A percentile compares a stretch with the other conserved stretches of the same genome.
Evolutionary conservation across 92 coral and sea anemone species (phyloP).

Genomic region (Umimayanthus kanabou): DNA sequence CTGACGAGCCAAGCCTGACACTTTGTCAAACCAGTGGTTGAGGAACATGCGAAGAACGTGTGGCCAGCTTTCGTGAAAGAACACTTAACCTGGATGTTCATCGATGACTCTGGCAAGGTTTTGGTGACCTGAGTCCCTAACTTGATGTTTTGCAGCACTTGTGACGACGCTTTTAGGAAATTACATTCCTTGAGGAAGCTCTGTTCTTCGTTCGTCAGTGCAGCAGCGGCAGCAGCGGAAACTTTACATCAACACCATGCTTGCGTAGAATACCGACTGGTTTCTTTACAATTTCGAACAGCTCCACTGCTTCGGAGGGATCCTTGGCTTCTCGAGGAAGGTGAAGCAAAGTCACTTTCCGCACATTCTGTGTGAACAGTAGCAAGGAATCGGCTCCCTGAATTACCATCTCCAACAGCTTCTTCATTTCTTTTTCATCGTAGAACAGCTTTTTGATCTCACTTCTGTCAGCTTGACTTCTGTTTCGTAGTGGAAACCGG

Average conservation of each 20-base stretch:
- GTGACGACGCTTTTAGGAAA: constrained; percentile 63
- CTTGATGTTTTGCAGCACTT: background rate
- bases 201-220: constrained; percentile 50
- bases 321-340: constrained; percentile 44
- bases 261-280: constrained; percentile 28
- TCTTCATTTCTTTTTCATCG: constrained; percentile 57
- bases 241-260: constrained; percentile 40
- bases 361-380: constrained; percentile 81
- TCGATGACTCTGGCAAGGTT: constrained; percentile 45
- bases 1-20: constrained; percentile 66
- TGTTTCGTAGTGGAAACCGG: constrained; percentile 85
- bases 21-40: background rate
- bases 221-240: constrained; percentile 51
- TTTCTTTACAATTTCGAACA: constrained; percentile 65
- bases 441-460: constrained; percentile 69
- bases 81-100: constrained; percentile 36
- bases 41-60: background rate
- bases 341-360: constrained; percentile 61
- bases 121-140: background rate
- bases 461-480: constrained; percentile 67
- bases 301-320: constrained; percentile 45
- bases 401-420: constrained; percentile 57
- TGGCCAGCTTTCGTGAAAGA: constrained; percentile 45
- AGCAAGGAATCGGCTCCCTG: constrained; percentile 72
- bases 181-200: constrained; percentile 58